Evolutionary conservation across 1,140 invertebrate species (phyloP).

Genomic region (Akabosia matsudoensis): DNA sequence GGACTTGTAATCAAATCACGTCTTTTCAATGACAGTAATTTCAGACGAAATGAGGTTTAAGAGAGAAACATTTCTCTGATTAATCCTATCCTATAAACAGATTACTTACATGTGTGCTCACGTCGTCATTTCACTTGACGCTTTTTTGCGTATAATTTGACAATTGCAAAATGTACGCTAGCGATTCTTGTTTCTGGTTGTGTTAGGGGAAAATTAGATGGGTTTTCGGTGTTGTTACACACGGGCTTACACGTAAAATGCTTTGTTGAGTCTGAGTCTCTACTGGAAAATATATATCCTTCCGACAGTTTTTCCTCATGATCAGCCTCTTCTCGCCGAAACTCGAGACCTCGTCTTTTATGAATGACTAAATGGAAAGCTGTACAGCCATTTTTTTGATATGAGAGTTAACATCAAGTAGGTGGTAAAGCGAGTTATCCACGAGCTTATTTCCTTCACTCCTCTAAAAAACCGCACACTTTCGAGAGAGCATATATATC

Average conservation of each 20-base stretch:
- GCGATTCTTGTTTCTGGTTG: no score
- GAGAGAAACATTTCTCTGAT: neutral
- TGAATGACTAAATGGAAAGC: neutral
- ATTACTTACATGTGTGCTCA: slow-evolving; percentile 6
- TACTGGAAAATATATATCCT: no score
- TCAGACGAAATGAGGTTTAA: neutral
- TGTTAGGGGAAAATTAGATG: no score
- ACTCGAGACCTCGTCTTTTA: neutral
- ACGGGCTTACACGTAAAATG: no score
- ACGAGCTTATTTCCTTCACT: no score
- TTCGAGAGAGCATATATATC: no score
- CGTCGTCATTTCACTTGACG: slow-evolving; percentile 8
- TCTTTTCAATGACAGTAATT: slow-evolving; percentile 22
- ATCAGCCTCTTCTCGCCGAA: neutral
- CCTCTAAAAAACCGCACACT: no score
- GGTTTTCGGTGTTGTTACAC: no score
- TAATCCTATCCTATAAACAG: slow-evolving; percentile 5
- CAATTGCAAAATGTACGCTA: slow-evolving; percentile 17
- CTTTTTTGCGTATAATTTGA: slow-evolving; percentile 18
- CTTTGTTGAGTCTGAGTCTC: no score
- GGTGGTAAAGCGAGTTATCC: neutral
- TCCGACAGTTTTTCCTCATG: neutral
- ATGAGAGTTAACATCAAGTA: neutral
- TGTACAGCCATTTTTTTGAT: neutral
- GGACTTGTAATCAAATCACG: slow-evolving; percentile 16